These are phyloP conservation scores for Machimus atricapillus DNA, from an alignment of 2,888 invertebrate species.

Conservation along the genomic window DNA sequence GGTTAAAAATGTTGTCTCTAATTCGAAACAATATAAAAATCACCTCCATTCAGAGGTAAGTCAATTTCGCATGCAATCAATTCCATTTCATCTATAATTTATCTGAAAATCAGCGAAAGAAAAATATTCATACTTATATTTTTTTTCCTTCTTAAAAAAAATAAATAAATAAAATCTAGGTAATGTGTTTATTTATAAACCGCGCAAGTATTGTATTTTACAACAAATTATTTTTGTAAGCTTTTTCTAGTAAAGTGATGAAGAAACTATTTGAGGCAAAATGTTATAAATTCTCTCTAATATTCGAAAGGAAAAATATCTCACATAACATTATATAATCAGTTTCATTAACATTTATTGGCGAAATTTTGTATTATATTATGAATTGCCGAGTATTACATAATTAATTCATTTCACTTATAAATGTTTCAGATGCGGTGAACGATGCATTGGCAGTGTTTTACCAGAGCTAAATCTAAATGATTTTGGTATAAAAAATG, in stretches of 20 bases:
- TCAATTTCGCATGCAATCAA: not conserved
- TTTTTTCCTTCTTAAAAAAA: not conserved
- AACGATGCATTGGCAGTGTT: constrained; percentile 69
- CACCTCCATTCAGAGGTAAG: constrained; percentile 37
- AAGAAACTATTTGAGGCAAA: not conserved
- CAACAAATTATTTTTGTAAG: not conserved
- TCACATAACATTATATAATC: not conserved
- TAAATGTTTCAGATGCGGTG: constrained; percentile 40
- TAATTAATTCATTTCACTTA: not conserved
- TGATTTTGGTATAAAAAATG: constrained; percentile 76
- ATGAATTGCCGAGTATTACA: not conserved
- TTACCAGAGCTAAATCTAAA: constrained; percentile 71
- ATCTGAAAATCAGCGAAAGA: not conserved
- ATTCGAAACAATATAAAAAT: constrained; percentile 35
- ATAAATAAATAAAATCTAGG: not conserved
- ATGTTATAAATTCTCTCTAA: not conserved
- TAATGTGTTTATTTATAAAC: not conserved
- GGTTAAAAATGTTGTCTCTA: constrained; percentile 35
- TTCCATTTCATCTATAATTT: not conserved
- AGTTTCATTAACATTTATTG: not conserved
- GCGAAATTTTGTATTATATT: not conserved
- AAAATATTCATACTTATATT: not conserved
- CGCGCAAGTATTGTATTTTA: not conserved
- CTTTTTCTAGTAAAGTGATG: not conserved
- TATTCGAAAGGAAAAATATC: not conserved